Conservation (phyloP, 2,113 vertebrate species). For the Limanda limanda region DNA sequence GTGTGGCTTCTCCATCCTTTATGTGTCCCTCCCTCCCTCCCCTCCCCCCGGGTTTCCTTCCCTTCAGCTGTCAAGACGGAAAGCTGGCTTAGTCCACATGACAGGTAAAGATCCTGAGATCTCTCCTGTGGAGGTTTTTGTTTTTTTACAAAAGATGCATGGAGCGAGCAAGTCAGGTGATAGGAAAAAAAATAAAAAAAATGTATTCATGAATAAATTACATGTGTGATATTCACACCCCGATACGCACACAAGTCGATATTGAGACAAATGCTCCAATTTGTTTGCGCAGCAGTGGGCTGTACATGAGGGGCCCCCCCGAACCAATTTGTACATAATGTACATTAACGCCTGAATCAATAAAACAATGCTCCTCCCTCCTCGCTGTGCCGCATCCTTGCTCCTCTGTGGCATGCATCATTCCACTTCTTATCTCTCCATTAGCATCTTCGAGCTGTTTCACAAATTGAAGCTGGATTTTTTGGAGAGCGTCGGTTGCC, state of each 20-base stretch:
- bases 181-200: constrained; percentile 3
- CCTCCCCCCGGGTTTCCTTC: background rate
- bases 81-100: constrained; percentile 38
- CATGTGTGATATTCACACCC: constrained; percentile 43
- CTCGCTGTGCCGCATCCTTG: constrained; percentile 28
- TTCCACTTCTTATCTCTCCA: constrained; percentile 41
- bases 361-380: constrained; percentile 57
- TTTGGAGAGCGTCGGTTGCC: constrained; percentile 7
- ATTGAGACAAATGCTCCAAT: constrained; percentile 56
- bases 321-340: constrained; percentile 64
- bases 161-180: background rate
- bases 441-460: constrained; percentile 34
- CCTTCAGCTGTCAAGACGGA: constrained; percentile 48
- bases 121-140: constrained; percentile 10
- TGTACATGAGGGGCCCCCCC: constrained; percentile 46
- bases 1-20: constrained; percentile 48
- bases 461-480: constrained; percentile 10
- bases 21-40: constrained; percentile 38
- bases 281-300: constrained; percentile 53
- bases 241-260: constrained; percentile 37
- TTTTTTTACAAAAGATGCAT: constrained; percentile 12
- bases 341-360: constrained; percentile 68
- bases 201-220: constrained; percentile 41
- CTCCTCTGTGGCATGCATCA: constrained; percentile 35
- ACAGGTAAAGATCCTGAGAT: constrained; percentile 26